Evolutionary conservation across 1,140 invertebrate species (phyloP).

Genomic region (Drosophila leontia): DNA sequence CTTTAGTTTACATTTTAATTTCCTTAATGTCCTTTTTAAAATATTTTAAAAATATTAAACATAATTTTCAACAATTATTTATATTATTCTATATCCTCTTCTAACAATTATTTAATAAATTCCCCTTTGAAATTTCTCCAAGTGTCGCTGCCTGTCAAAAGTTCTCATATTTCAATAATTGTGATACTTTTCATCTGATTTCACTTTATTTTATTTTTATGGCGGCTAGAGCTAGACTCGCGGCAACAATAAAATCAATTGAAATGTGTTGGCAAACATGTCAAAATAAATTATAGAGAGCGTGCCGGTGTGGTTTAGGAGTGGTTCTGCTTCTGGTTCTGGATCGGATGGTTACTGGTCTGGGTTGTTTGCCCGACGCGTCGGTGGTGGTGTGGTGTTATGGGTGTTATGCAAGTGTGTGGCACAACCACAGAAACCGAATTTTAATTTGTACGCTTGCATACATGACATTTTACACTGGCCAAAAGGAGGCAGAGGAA

Average conservation of each 20-base stretch:
- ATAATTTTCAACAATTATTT: background rate
- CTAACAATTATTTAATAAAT: background rate
- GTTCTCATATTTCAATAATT: constrained; percentile 81
- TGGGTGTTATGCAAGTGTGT: constrained; percentile 73
- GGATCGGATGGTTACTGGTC: constrained; percentile 23
- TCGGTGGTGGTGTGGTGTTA: constrained; percentile 36
- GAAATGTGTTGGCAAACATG: constrained; percentile 85
- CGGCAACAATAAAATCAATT: constrained; percentile 84
- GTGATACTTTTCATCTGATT: constrained; percentile 76
- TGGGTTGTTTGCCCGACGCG: constrained; percentile 51
- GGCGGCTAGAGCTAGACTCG: background rate
- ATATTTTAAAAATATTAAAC: background rate
- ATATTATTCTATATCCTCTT: background rate
- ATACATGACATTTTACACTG: constrained; percentile 62
- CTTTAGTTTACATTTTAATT: background rate
- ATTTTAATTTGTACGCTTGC: constrained; percentile 84
- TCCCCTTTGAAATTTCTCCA: background rate
- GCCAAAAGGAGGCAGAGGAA: constrained; percentile 17
- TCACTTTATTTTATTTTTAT: constrained; percentile 68
- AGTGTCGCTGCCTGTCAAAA: constrained; percentile 38
- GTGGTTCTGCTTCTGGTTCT: constrained; percentile 12
- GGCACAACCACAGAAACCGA: constrained; percentile 81
- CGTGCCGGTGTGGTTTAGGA: constrained; percentile 54
- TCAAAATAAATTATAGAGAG: constrained; percentile 84
- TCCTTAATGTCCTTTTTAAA: accelerated